A percentile compares a stretch with the other conserved stretches of the same genome.
Evolutionary conservation across 2,113 vertebrate genomes (phyloP).

Genomic region (Oxyura jamaicensis): DNA sequence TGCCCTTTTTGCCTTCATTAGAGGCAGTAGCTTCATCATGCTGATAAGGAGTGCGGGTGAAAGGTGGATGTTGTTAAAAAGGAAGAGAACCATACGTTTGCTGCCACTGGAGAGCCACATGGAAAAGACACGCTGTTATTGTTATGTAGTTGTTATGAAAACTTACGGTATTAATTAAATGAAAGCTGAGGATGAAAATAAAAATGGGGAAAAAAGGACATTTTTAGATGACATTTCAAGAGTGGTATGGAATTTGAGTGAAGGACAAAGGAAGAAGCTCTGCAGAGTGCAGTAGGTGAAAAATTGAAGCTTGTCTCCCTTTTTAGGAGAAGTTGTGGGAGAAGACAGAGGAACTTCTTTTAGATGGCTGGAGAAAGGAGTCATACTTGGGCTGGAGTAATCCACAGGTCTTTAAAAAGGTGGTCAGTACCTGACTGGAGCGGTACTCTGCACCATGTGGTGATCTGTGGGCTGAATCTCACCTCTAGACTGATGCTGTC

Average conservation of each 20-base stretch:
- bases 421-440: background rate
- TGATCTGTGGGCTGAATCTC: background rate
- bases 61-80: background rate
- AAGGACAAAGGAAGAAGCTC: background rate
- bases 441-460: background rate
- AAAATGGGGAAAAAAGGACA: background rate
- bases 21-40: fast-evolving
- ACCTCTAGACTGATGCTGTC: background rate
- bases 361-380: background rate
- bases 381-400: background rate
- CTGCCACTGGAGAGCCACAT: background rate
- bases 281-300: background rate
- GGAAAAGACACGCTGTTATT: background rate
- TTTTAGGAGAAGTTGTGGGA: background rate
- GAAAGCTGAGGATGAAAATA: background rate
- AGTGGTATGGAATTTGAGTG: background rate
- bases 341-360: background rate
- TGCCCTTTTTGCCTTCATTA: background rate
- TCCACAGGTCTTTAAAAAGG: background rate
- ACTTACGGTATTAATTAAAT: background rate
- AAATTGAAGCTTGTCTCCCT: background rate
- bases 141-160: background rate
- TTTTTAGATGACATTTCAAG: background rate
- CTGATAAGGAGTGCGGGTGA: background rate
- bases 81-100: background rate